Evolutionary conservation across 1,140 invertebrate species (phyloP).

Genomic region (Lucilia cuprina): DNA sequence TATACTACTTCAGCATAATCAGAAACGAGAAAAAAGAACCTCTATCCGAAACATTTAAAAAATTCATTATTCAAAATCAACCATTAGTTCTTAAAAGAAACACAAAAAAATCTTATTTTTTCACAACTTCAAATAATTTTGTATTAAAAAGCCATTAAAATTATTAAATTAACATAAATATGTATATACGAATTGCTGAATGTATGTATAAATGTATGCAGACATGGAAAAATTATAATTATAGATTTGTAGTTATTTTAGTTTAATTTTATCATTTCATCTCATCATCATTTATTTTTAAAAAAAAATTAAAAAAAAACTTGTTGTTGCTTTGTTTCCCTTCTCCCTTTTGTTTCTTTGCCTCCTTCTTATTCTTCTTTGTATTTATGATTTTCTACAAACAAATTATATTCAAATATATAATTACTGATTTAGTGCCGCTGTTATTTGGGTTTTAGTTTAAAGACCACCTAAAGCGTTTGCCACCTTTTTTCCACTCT

Average conservation of each 20-base stretch:
- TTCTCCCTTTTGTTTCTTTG: neutral
- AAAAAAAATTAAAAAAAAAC: neutral
- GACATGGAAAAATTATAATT: conserved; percentile 15
- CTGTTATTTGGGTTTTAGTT: neutral
- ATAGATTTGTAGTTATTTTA: conserved; percentile 22
- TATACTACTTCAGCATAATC: too few species aligned
- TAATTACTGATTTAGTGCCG: conserved; percentile 2
- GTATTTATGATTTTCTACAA: neutral
- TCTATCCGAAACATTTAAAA: neutral
- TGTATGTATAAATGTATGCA: too few species aligned
- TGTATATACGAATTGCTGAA: neutral
- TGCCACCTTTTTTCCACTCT: neutral
- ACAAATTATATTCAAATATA: conserved; percentile 16
- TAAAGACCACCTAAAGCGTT: conserved; percentile 25
- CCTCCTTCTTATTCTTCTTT: conserved; percentile 12
- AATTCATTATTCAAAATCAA: neutral
- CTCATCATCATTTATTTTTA: neutral
- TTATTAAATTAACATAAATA: conserved; percentile 30
- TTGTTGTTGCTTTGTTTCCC: neutral
- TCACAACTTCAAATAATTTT: neutral
- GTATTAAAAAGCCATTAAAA: conserved; percentile 28
- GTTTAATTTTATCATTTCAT: conserved; percentile 2
- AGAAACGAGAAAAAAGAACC: neutral
- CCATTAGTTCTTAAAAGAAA: neutral
- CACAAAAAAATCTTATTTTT: neutral